Conservation (phyloP, 2,113 vertebrate genomes). For the Cebus imitator region DNA sequence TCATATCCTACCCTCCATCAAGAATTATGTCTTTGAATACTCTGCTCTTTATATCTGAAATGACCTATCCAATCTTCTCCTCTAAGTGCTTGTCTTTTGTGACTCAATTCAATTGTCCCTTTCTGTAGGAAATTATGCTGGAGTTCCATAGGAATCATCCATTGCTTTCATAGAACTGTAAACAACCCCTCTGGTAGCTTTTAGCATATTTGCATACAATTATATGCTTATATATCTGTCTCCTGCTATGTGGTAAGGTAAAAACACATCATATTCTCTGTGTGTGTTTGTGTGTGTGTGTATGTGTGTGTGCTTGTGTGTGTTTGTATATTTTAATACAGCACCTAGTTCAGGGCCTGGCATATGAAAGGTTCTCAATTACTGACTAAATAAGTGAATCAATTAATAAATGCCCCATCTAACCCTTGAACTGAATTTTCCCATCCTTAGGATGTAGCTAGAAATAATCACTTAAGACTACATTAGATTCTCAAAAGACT, state of each 20-base stretch:
- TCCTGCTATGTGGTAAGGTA: background rate
- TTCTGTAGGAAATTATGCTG: background rate
- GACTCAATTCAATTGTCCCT: background rate
- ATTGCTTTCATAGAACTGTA: background rate
- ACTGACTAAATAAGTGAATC: background rate
- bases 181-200: background rate
- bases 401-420: background rate
- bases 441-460: background rate
- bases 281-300: too few species aligned
- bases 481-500: background rate
- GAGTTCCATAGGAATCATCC: background rate
- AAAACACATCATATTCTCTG: background rate
- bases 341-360: background rate
- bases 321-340: background rate
- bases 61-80: background rate
- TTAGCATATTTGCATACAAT: background rate
- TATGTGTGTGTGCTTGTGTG: rapidly evolving
- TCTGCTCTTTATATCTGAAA: background rate
- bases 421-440: background rate
- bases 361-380: background rate
- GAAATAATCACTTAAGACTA: background rate
- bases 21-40: background rate
- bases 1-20: background rate
- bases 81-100: background rate
- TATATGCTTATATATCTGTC: background rate